These are phyloP conservation scores for Melipona quadrifasciata DNA, from an alignment of 1,140 invertebrate species.

Conservation along the genomic window DNA sequence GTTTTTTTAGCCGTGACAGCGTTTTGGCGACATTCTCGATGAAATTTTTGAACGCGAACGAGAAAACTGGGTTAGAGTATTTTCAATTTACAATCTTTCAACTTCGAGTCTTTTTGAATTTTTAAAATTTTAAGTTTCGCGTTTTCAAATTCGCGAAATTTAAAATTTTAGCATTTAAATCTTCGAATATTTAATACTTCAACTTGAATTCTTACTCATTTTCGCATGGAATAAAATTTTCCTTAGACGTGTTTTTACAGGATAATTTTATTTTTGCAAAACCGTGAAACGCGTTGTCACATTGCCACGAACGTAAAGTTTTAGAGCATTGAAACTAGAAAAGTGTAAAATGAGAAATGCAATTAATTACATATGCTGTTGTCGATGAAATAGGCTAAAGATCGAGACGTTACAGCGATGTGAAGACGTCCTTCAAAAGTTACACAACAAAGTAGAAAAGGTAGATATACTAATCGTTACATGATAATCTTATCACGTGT, in stretches of 20 bases:
- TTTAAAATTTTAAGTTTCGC: conserved; percentile 7
- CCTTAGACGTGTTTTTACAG: neutral
- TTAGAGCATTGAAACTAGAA: neutral
- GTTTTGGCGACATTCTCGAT: neutral
- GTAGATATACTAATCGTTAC: conserved; percentile 70
- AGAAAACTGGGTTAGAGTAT: neutral
- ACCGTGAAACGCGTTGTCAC: neutral
- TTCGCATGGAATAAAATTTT: neutral
- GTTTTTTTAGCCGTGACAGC: neutral
- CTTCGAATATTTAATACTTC: conserved; percentile 7
- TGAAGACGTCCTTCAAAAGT: conserved; percentile 85
- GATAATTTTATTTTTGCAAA: neutral
- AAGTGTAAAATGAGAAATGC: neutral
- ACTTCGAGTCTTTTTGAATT: neutral
- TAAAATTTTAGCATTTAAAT: neutral
- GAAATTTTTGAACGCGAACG: neutral
- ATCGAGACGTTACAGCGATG: conserved; percentile 85
- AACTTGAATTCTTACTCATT: neutral
- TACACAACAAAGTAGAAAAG: conserved; percentile 85
- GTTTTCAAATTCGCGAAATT: no score
- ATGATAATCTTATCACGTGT: neutral
- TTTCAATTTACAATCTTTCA: neutral
- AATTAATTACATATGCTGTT: conserved; percentile 42
- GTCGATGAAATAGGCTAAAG: conserved; percentile 82
- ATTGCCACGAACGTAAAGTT: neutral